A percentile compares a stretch with the other conserved stretches of the same genome.
phyloP scores from a whole-genome alignment of 2,797 vertebrate species.

The Crocodylus rhombifer region DNA sequence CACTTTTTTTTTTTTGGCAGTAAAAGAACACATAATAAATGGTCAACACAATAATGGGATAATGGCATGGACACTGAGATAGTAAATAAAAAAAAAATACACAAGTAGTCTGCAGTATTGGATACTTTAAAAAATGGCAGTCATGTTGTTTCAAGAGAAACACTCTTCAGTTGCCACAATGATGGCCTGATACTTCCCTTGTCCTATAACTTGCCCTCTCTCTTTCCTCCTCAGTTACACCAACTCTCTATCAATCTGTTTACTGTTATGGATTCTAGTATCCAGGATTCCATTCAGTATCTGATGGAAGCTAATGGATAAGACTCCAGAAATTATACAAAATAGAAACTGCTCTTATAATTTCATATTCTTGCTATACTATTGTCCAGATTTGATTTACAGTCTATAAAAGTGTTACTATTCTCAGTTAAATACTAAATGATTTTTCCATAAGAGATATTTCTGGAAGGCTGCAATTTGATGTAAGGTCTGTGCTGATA shows the following conservation, averaged over 20 bases:
- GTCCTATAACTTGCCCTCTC: not conserved
- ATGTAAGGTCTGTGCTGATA: not conserved
- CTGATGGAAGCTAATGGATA: not conserved
- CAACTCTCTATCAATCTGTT: not conserved
- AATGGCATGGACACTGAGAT: not conserved
- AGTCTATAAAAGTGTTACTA: not conserved
- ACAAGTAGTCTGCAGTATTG: not conserved
- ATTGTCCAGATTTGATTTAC: not conserved
- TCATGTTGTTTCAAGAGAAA: no score
- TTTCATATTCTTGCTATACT: not conserved
- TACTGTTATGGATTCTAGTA: not conserved
- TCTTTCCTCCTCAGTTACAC: not conserved
- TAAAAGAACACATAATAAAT: not conserved
- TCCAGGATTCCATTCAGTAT: not conserved
- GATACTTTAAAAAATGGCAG: not conserved
- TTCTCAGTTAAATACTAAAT: not conserved
- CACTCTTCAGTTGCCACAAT: not conserved
- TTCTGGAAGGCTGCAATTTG: rapidly evolving
- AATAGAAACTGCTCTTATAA: not conserved
- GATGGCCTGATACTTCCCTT: not conserved
- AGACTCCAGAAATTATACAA: not conserved
- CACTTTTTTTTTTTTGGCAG: not conserved
- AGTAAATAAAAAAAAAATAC: not conserved
- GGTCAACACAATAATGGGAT: not conserved
- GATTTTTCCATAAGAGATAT: rapidly evolving